These are phyloP conservation scores for Lathamus discolor DNA, from an alignment of 2,113 vertebrate species.

Conservation along the genomic window DNA sequence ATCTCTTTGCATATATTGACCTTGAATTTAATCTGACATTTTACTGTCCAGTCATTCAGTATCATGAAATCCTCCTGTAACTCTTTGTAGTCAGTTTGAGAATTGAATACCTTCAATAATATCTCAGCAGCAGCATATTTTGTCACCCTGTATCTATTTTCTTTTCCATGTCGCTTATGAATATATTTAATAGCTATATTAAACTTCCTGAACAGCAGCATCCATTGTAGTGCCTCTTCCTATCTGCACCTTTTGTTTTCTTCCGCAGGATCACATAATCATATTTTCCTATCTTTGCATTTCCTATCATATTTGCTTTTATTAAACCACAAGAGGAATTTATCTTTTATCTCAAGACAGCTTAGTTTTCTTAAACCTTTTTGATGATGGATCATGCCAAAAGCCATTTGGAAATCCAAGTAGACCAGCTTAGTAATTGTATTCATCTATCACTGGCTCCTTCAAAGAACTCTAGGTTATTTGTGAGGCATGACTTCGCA, in stretches of 20 bases:
- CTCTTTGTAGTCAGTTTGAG: not conserved
- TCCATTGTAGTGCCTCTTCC: not conserved
- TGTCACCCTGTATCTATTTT: not conserved
- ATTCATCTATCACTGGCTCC: not conserved
- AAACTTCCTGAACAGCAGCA: not conserved
- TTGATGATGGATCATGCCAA: constrained; percentile 20
- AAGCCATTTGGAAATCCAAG: constrained; percentile 20
- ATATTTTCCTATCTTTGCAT: not conserved
- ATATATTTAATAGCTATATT: not conserved
- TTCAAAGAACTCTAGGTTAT: not conserved
- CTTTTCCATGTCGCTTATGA: constrained; percentile 45
- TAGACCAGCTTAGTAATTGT: constrained; percentile 3
- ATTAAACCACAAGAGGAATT: not conserved
- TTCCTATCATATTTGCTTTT: constrained; percentile 20
- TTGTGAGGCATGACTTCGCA: not conserved
- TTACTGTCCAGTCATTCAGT: constrained; percentile 46
- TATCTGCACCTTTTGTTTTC: constrained; percentile 6
- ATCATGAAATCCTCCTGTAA: constrained; percentile 4
- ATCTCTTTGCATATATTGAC: constrained; percentile 62
- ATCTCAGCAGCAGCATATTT: not conserved
- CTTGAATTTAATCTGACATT: constrained; percentile 53
- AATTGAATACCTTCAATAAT: constrained; percentile 3
- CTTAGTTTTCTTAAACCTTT: constrained; percentile 20
- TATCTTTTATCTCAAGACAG: not conserved
- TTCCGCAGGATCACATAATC: not conserved